Conservation (phyloP, 2,113 vertebrate genomes). For the Bettongia penicillata region DNA sequence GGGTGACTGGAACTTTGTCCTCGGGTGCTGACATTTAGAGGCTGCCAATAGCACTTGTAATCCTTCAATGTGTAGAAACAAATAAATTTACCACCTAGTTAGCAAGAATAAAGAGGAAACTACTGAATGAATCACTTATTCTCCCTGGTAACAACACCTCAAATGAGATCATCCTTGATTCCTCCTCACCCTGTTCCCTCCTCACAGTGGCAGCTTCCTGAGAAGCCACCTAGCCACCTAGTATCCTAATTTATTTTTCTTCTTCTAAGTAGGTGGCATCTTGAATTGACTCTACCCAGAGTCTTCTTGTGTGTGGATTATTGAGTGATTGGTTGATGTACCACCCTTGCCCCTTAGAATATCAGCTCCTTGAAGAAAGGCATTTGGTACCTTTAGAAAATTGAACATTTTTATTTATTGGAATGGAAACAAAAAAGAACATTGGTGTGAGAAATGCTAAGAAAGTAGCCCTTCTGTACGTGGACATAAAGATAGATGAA, state of each 20-base stretch:
- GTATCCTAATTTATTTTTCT: background rate
- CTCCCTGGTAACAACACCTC: background rate
- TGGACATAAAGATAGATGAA: background rate
- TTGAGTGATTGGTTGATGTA: background rate
- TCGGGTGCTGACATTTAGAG: background rate
- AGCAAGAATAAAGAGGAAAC: background rate
- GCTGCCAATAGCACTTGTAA: background rate
- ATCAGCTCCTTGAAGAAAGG: background rate
- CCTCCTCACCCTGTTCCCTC: background rate
- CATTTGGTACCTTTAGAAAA: background rate
- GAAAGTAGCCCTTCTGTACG: background rate
- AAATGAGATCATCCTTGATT: background rate
- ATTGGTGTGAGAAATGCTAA: background rate
- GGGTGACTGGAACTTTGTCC: background rate
- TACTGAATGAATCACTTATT: accelerated
- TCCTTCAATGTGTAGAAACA: background rate
- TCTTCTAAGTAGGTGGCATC: background rate
- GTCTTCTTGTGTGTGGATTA: background rate
- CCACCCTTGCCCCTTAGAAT: constrained; percentile 14
- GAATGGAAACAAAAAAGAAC: background rate
- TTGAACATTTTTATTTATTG: background rate
- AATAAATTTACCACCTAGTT: background rate
- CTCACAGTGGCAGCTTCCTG: background rate
- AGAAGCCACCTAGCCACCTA: background rate
- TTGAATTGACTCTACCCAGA: background rate